Evolutionary conservation across 35 echinoderm and acorn worm genomes (phyloP), one percentile per base, ranked within the genome.

Genomic region (Diadema setosum): DNA sequence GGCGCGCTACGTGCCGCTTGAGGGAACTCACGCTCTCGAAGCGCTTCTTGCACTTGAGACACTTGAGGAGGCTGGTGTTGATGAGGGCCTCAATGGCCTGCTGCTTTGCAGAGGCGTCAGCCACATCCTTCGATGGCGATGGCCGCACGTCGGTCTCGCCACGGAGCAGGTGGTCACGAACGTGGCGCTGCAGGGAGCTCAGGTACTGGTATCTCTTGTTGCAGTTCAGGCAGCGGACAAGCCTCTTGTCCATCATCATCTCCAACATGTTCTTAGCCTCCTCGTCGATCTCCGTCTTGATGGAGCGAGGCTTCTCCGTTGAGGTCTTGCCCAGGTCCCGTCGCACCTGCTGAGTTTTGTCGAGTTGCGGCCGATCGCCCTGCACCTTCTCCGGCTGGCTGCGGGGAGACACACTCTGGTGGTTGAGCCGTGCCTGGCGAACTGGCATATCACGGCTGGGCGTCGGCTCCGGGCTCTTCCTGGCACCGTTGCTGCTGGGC

Each of bases 41-140:
- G 21, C 92, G 87, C 56, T 99, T 99, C 18, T 82, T 73, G 63
- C 96, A 99, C 82, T 91, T 99, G 8, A 92, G 81, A 49, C 96
- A 99, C 27, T 91, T 87, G 58, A 99, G 82, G 18, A 92, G 93
- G 25, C 90, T 94, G 12, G 84, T 52, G 67, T 99, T 99, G 52
- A 99, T 99, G 42, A 99, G 43, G 0, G 61, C 42, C 24, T 91
- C 81, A 34, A 99, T 92, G 75, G 89, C 85, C 26, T 78, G 69
- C 0, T 76, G 46, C 52, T 99, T 99, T 29, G 58, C 45, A 5
- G 94, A 78, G 30, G 69, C 82, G 4, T 84, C 83, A 5, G 93
- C 87, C 1, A 48, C 60, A 61, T 93, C 84, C 64, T 59, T 80
- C 58, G 73, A 82, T 87, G 40, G 29, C 1, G 43, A 46, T 9